Evolutionary conservation across 2,797 vertebrate genomes (phyloP), one percentile per base, ranked within the genome.

Genomic region (Scolopax bukidnonensis): DNA sequence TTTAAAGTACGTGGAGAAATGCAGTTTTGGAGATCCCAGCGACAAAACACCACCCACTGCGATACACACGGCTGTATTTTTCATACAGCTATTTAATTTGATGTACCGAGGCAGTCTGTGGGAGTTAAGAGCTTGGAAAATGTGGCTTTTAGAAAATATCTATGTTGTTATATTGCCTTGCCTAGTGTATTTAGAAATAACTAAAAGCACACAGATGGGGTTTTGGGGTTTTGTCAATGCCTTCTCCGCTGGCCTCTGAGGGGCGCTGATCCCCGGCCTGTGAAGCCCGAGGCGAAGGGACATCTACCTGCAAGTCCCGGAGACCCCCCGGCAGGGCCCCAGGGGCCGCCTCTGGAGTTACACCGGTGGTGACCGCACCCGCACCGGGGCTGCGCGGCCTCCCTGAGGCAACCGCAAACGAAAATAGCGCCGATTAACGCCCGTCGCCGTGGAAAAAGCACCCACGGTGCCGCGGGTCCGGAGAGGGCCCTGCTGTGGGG

Each of bases 361-460:
- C 27, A 38, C 24, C 47, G 13, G 11, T 36, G 32, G 21, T 5
- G 24, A 19, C 8, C 36, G 18, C 6, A 5, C 1, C 63, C 14
- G 16, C 38, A 4, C 32, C 9, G 8, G 19, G 30, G 59, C 64
- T 6, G 47, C 7, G 2, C 51, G 33, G 13, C 56, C 32, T 3
- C 57, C 7, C 19, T 2, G 48, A 33, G 25, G 7, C 25, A 41
- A 57, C 38, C 10, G 18, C 41, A 5, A 10, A 10, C 6, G 13
- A 7, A 60, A 74, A 7, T 0, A 23, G 28, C 32, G 24, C 18
- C 3, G 18, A 7, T 8, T 0, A 25, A 47, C 1, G 20, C 11
- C 12, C 20, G 32, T 2, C 3, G 9, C 41, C 11, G 54, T 3
- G 48, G 59, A 20, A 53, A 53, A 59, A 2, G 11, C n/a, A 40